Evolutionary conservation across 2,797 vertebrate genomes (phyloP), one percentile per base, ranked within the genome.

Genomic region (Epinephelus coioides): DNA sequence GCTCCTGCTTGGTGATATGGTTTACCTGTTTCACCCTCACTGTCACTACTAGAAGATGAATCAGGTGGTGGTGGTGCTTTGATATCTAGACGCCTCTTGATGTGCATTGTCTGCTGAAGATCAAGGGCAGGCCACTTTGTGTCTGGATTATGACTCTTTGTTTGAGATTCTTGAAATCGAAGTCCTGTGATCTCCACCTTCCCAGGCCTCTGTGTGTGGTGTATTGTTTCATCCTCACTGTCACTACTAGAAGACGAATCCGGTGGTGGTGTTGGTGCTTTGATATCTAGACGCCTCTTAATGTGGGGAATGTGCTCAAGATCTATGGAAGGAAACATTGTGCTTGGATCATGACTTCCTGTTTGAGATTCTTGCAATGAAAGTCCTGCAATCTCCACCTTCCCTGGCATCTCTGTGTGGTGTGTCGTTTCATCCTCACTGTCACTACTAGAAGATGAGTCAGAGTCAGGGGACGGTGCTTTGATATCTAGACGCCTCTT

Each of bases 401-500:
- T 19, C 15, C 6, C 30, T 5, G n/a, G 56, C n/a, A 21, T 56
- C 17, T 55, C 2, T 34, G 17, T 40, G 18, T 49, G 14, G 5
- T 11, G 0, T 53, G 30, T 65, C 38, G 1, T 65, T 78, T 81
- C 60, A 54, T 71, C 25, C 0, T 78, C 56, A 68, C 53, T 77
- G n/a, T 79, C 69, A 47, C 73, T 75, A n/a, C 46, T 76, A 11
- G 67, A 79, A 2, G 62, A 71, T 18, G 66, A 76, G 5, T 71
- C 23, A 49, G 66, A 76, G 5, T 71, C 23, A 49, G 40, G 64
- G 30, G 69, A 57, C 47, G 15, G 21, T 21, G 5, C 61, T 71
- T 85, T 86, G 50, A 86, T 44, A 73, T 88, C 79, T 0, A 85
- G 27, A 44, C 19, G 57, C 13, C 25, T 78, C 49, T 85, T 86